Base-by-base conservation (phyloP, 2,113 vertebrate genomes). In the Bufo bufo region DNA sequence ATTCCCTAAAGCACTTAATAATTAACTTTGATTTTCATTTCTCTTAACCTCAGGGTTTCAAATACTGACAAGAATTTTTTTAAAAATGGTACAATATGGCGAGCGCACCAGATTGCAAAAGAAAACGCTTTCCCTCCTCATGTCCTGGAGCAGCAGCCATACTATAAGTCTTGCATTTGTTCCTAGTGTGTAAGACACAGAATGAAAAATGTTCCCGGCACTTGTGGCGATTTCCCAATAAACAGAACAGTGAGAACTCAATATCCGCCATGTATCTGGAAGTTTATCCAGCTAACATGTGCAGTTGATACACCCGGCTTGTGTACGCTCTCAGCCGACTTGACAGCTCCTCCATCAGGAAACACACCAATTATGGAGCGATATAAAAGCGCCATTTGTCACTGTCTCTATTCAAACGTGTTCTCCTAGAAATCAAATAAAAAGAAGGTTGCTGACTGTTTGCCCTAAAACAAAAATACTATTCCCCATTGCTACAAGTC, bases 11-110 rank as follows among this genome's bases (percentile, higher is more conserved):
- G 82, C 65, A 7, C 82, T 71, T 54, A 52, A 71, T 84, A 78
- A 86, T 78, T 86, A 86, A 66, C 74, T 77, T 77, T 85, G 71
- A 85, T 77, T 86, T 86, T 78, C 59, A 66, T 65, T 66, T 77
- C 45, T 11, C 47, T 10, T 65, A 66, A 86, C 85, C 85, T 66
- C 59, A 45, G 85, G 85, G 43, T 65, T 61, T 86, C 65, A 86
- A 59, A 65, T 78, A 54, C 75, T 63, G 12, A 49, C 78, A 50
- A 61, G 12, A 13, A 77, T 20, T 71, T 10, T 13, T n/a, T 66
- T 59, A 19, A 69, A 71, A 77, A 65, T 66, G 20, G 54, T 33
- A 78, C 74, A 66, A 65, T n/a, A 86, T 86, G 74, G 74, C 59
- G 66, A n/a, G 49, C 45, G 9, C 19, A 33, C 45, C 74, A 43